Percentiles rank a stretch among this genome's conserved stretches.
These are phyloP conservation scores for Melanerpes aurifrons DNA, from an alignment of 2,113 vertebrate genomes.

Conservation along the genomic window DNA sequence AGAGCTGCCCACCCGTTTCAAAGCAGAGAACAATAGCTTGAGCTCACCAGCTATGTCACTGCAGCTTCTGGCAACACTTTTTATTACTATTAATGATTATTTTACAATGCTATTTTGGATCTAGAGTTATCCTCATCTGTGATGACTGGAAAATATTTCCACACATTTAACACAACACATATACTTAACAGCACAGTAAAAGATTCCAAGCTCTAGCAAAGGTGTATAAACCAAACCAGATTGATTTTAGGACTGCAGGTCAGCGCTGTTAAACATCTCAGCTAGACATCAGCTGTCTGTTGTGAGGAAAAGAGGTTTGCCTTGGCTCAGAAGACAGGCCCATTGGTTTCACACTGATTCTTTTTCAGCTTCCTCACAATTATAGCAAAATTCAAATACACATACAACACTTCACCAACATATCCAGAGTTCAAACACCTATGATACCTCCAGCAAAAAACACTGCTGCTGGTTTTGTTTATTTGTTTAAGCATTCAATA, in stretches of 20 bases:
- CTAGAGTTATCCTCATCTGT: constrained; percentile 9
- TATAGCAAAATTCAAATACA: neutral
- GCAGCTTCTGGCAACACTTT: constrained; percentile 53
- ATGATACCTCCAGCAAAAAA: neutral
- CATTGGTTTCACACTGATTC: neutral
- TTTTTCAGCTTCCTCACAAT: neutral
- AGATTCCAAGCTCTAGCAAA: neutral
- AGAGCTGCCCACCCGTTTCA: constrained; percentile 32
- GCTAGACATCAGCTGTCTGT: accelerated
- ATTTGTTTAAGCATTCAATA: neutral
- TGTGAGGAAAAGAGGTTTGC: neutral
- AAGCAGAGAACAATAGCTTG: constrained; percentile 17
- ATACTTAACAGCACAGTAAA: neutral
- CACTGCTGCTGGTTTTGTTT: neutral
- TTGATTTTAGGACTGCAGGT: neutral
- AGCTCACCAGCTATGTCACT: constrained; percentile 27
- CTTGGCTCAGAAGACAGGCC: neutral
- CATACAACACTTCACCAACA: accelerated
- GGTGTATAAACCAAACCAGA: neutral
- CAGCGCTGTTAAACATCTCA: accelerated
- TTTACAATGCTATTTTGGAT: constrained; percentile 47
- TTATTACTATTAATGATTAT: constrained; percentile 40
- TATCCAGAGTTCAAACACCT: neutral
- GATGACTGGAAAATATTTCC: constrained; percentile 33
- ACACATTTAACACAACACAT: neutral